Evolutionary conservation across 2,113 vertebrate species (phyloP).

Genomic region (Tupaia chinensis): DNA sequence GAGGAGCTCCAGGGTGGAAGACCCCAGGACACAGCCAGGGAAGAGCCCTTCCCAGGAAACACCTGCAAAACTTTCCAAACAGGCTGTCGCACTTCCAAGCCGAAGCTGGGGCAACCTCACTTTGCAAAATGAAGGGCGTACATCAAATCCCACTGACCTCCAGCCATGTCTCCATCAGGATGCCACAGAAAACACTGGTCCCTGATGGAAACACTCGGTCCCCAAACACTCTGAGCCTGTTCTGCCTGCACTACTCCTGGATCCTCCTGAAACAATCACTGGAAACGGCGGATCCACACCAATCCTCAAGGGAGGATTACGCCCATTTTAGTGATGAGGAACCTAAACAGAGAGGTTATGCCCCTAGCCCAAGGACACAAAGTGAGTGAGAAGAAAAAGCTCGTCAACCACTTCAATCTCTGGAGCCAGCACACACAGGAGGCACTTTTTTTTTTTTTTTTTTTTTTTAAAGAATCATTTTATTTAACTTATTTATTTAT

Average conservation of each 20-base stretch:
- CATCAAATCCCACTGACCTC: not conserved
- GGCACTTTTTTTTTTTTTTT: no score
- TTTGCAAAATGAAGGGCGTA: accelerated
- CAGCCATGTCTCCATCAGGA: no score
- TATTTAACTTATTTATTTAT: no score
- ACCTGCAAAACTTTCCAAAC: not conserved
- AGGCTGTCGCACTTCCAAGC: not conserved
- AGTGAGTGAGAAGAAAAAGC: not conserved
- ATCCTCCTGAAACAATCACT: not conserved
- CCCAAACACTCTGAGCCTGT: not conserved
- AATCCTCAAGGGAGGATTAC: accelerated
- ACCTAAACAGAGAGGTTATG: not conserved
- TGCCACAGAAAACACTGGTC: not conserved
- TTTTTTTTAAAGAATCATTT: no score
- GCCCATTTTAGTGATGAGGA: not conserved
- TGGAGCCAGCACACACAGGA: not conserved
- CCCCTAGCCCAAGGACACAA: not conserved
- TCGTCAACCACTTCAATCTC: accelerated
- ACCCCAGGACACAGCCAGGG: not conserved
- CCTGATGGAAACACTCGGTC: not conserved
- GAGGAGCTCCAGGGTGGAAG: no score
- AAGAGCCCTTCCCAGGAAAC: accelerated
- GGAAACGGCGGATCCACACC: not conserved
- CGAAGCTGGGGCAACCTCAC: not conserved
- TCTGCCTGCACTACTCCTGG: not conserved